Evolutionary conservation across 2,113 vertebrate genomes (phyloP).

Genomic region (Gnathonemus echidnorhynchus): DNA sequence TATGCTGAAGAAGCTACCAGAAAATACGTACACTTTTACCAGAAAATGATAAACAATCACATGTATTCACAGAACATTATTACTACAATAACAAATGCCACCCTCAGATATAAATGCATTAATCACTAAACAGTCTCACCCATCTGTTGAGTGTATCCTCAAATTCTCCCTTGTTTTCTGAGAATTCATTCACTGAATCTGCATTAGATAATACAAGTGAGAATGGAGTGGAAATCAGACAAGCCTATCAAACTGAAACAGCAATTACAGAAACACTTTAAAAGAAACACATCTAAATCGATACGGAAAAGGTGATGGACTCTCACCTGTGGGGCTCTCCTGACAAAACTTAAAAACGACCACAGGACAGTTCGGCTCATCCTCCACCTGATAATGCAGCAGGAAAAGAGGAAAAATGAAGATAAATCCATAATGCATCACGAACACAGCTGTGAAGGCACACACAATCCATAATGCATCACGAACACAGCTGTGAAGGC

Average conservation of each 20-base stretch:
- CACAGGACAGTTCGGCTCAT: slow-evolving; percentile 83
- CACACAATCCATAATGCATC: neutral
- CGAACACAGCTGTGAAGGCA: too few relatives aligned
- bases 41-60: neutral
- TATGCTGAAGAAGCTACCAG: neutral
- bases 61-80: neutral
- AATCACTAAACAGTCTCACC: slow-evolving; percentile 56
- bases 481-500: neutral
- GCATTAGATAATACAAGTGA: slow-evolving; percentile 44
- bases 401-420: neutral
- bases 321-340: slow-evolving; percentile 64
- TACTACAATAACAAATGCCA: neutral
- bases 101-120: neutral
- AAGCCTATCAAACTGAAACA: neutral
- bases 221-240: neutral
- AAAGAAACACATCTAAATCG: neutral
- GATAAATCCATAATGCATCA: neutral
- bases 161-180: slow-evolving; percentile 62
- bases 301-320: neutral
- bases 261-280: neutral
- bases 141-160: slow-evolving; percentile 84
- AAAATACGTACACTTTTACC: neutral
- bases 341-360: slow-evolving; percentile 82
- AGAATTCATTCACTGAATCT: slow-evolving; percentile 45
- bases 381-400: slow-evolving; percentile 74